phyloP scores from a whole-genome alignment of 2,113 vertebrate genomes.

The Dipodomys merriami region DNA sequence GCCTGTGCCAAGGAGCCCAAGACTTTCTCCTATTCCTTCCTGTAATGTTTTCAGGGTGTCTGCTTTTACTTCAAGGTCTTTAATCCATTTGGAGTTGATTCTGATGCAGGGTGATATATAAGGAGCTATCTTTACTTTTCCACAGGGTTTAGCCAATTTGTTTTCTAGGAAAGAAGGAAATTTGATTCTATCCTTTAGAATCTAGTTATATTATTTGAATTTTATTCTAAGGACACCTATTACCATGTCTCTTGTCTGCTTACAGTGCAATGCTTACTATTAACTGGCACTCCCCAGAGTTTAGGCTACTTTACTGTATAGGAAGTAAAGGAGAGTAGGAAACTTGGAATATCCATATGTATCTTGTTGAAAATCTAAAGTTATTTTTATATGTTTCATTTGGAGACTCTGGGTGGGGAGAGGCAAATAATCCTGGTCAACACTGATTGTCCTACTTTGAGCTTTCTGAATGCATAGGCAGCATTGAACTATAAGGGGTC shows the following conservation, averaged over 20 bases:
- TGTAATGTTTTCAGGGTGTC: too few species aligned
- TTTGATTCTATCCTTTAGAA: not conserved
- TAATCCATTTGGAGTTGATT: too few species aligned
- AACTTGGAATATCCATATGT: not conserved
- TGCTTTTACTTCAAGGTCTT: too few species aligned
- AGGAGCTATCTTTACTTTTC: too few species aligned
- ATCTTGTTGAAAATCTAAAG: not conserved
- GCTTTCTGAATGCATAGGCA: not conserved
- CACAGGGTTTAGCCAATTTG: too few species aligned
- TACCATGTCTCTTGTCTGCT: not conserved
- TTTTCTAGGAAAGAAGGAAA: not conserved
- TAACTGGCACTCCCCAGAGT: not conserved
- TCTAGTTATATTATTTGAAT: conserved; percentile 7
- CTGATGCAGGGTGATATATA: too few species aligned
- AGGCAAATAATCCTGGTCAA: not conserved
- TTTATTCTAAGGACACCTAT: conserved; percentile 4
- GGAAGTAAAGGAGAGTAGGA: not conserved
- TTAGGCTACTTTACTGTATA: not conserved
- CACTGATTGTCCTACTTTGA: not conserved
- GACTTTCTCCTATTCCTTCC: too few species aligned
- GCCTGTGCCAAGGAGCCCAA: too few species aligned
- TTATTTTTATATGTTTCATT: conserved; percentile 3
- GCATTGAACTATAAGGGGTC: not conserved
- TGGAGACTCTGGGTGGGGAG: not conserved
- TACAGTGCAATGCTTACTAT: not conserved